A percentile compares a stretch with the other conserved stretches of the same genome.
phyloP scores from a whole-genome alignment of 2,888 invertebrate species.

The Megamerina dolium region DNA sequence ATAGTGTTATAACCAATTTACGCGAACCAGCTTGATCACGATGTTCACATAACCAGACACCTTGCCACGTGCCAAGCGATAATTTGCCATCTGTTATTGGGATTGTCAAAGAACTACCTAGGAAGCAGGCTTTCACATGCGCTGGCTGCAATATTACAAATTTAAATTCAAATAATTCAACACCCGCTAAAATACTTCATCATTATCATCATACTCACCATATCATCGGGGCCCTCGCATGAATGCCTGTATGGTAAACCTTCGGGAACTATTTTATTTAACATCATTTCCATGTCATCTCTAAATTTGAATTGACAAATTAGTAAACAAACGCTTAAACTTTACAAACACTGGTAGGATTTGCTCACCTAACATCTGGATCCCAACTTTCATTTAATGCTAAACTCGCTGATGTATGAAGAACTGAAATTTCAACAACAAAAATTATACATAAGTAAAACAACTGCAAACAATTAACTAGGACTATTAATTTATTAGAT shows the following conservation, averaged over 20 bases:
- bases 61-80: conserved; percentile 95
- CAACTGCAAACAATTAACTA: no score
- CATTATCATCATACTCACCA: conserved; percentile 59
- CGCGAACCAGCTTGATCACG: conserved; percentile 92
- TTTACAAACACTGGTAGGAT: not conserved
- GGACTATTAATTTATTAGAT: conserved; percentile 9
- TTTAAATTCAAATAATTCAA: no score
- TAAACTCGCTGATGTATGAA: conserved; percentile 96
- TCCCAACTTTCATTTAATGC: conserved; percentile 98
- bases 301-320: conserved; percentile 47
- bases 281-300: conserved; percentile 99
- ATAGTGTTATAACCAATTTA: conserved; percentile 82
- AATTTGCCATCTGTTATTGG: conserved; percentile 94
- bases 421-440: conserved; percentile 60
- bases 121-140: conserved; percentile 93
- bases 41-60: conserved; percentile 97
- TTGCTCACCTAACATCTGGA: conserved; percentile 71
- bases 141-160: conserved; percentile 93
- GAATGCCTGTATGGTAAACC: conserved; percentile 92
- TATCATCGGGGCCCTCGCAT: conserved; percentile 97
- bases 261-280: conserved; percentile 98
- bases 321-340: not conserved
- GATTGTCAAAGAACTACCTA: conserved; percentile 91
- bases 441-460: no score
- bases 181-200: no score